Percentiles rank a stretch among this genome's conserved stretches.
These are phyloP conservation scores for Agonopterix arenella DNA, from an alignment of 2,888 invertebrate genomes.

Conservation along the genomic window DNA sequence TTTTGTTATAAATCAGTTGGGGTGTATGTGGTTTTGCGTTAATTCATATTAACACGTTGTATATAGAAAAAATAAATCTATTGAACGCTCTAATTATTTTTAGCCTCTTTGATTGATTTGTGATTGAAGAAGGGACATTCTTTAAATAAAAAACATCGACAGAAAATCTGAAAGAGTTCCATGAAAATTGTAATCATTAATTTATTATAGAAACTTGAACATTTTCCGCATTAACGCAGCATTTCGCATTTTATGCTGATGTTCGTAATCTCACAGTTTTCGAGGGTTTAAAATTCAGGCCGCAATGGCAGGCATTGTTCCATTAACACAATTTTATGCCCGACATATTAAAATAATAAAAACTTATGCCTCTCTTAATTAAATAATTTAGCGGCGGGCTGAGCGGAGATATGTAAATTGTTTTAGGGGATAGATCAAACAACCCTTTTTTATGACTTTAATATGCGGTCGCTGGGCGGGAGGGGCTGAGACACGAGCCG, in stretches of 20 bases:
- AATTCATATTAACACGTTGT: too few species aligned
- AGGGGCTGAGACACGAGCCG: slow-evolving; percentile 23
- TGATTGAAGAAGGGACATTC: too few species aligned
- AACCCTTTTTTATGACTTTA: slow-evolving; percentile 79
- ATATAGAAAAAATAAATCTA: too few species aligned
- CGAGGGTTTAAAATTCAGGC: slow-evolving; percentile 53
- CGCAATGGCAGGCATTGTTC: slow-evolving; percentile 55
- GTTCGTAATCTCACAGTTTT: slow-evolving; percentile 51
- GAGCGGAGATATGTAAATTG: slow-evolving; percentile 78
- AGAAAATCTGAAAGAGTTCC: too few species aligned
- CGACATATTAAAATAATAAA: slow-evolving; percentile 78
- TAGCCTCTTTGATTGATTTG: too few species aligned
- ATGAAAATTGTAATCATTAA: too few species aligned
- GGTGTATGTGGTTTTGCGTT: too few species aligned
- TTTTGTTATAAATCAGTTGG: too few species aligned
- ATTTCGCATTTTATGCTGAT: slow-evolving; percentile 29
- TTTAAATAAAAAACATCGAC: too few species aligned
- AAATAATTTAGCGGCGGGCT: slow-evolving; percentile 76
- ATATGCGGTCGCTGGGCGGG: slow-evolving; percentile 69
- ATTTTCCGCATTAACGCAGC: slow-evolving; percentile 1
- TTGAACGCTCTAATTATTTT: too few species aligned
- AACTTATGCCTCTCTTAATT: slow-evolving; percentile 79
- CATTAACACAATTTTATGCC: slow-evolving; percentile 76
- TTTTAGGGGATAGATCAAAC: slow-evolving; percentile 78
- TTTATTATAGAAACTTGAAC: too few species aligned